Evolutionary conservation across 1,140 invertebrate species (phyloP).

Genomic region (Trichonephila inaurata): DNA sequence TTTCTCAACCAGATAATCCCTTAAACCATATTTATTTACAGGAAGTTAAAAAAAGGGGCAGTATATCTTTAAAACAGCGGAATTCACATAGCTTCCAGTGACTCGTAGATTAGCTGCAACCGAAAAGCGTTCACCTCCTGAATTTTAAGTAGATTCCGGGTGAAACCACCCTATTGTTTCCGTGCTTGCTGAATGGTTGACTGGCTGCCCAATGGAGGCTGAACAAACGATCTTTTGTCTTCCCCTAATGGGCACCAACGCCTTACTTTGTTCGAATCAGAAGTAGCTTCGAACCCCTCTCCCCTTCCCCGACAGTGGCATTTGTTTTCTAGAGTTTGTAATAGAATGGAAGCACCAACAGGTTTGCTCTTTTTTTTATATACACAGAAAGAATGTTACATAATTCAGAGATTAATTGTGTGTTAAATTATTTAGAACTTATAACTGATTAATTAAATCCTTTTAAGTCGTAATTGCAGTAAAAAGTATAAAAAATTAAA

Average conservation of each 20-base stretch:
- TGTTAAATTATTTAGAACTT: no score
- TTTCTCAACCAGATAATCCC: background rate
- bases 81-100: background rate
- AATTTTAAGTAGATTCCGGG: slow-evolving; percentile 16
- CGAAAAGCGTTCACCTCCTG: background rate
- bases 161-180: slow-evolving; percentile 29
- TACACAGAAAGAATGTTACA: no score
- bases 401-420: no score
- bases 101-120: background rate
- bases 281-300: background rate
- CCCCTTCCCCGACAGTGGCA: background rate
- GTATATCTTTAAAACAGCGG: background rate
- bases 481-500: no score
- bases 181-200: slow-evolving; percentile 49
- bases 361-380: no score
- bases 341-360: background rate
- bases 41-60: background rate
- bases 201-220: slow-evolving; percentile 42
- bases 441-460: no score
- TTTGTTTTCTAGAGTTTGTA: background rate
- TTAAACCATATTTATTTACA: background rate
- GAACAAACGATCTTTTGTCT: slow-evolving; percentile 66
- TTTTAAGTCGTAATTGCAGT: no score
- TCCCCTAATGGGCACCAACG: background rate
- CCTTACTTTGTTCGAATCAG: background rate